Evolutionary conservation across 2,113 vertebrate genomes (phyloP).

Genomic region (Campylomormyrus numenius): DNA sequence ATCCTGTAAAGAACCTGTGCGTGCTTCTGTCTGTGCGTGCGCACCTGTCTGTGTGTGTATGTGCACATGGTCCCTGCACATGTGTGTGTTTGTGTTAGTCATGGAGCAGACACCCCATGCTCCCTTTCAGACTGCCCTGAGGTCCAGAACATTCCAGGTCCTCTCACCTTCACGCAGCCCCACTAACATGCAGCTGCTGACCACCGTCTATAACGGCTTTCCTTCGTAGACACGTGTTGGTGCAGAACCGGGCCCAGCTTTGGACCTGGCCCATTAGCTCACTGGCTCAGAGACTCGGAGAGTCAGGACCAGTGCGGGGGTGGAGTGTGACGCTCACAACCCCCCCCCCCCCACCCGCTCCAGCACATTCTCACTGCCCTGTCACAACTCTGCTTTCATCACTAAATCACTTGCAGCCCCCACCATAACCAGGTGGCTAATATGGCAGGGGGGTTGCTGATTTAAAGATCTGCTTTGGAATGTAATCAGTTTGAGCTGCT

Average conservation of each 20-base stretch:
- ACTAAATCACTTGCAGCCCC: conserved; percentile 39
- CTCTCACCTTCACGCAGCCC: neutral
- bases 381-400: conserved; percentile 46
- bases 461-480: conserved; percentile 33
- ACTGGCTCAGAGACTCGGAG: neutral
- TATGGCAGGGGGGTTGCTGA: conserved; percentile 16
- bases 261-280: neutral
- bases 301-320: conserved; percentile 20
- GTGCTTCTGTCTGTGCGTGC: neutral
- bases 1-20: neutral
- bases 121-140: neutral
- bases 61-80: neutral
- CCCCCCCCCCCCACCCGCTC: conserved; percentile 13
- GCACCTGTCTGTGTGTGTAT: neutral
- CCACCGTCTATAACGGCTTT: neutral
- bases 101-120: conserved; percentile 20
- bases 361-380: conserved; percentile 23
- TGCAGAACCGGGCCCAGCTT: neutral
- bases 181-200: neutral
- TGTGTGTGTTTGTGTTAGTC: conserved; percentile 40
- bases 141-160: neutral
- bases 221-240: neutral
- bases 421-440: conserved; percentile 35
- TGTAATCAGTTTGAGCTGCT: conserved; percentile 19
- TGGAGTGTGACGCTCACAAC: conserved; percentile 9